phyloP scores from a whole-genome alignment of 2,888 invertebrate species.

The Spodoptera littoralis region DNA sequence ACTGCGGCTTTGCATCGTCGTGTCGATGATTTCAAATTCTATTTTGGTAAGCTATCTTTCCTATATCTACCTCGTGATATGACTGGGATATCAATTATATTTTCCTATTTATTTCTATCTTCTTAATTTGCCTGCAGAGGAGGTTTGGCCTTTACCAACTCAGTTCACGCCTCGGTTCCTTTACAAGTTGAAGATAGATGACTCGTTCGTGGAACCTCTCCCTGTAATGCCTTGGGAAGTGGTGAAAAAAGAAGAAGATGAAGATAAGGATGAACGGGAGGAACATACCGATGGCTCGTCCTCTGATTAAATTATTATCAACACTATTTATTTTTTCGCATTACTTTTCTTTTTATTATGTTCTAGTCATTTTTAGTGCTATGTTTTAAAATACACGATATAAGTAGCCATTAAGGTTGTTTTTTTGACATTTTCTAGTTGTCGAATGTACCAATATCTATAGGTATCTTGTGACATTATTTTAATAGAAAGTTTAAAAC shows the following conservation, averaged over 20 bases:
- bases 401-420: conserved; percentile 3
- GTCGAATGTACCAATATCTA: too few species aligned
- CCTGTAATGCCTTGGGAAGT: conserved; percentile 85
- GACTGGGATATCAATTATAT: too few species aligned
- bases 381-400: conserved; percentile 10
- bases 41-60: conserved; percentile 72
- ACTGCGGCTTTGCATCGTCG: conserved; percentile 73
- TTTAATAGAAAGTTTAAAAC: too few species aligned
- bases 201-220: conserved; percentile 82
- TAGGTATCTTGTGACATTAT: too few species aligned
- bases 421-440: not conserved
- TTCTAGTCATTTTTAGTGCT: conserved; percentile 57
- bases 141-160: conserved; percentile 81
- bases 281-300: conserved; percentile 68
- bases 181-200: conserved; percentile 82
- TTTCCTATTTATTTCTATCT: too few species aligned
- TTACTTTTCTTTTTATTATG: conserved; percentile 1
- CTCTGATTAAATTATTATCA: conserved; percentile 65
- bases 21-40: conserved; percentile 81
- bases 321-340: not conserved
- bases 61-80: not conserved
- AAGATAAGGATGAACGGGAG: conserved; percentile 64
- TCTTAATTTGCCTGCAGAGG: conserved; percentile 62
- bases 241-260: conserved; percentile 73
- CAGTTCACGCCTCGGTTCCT: conserved; percentile 80